Evolutionary conservation across 2,113 vertebrate genomes (phyloP).

Genomic region (Brachyistius frenatus): DNA sequence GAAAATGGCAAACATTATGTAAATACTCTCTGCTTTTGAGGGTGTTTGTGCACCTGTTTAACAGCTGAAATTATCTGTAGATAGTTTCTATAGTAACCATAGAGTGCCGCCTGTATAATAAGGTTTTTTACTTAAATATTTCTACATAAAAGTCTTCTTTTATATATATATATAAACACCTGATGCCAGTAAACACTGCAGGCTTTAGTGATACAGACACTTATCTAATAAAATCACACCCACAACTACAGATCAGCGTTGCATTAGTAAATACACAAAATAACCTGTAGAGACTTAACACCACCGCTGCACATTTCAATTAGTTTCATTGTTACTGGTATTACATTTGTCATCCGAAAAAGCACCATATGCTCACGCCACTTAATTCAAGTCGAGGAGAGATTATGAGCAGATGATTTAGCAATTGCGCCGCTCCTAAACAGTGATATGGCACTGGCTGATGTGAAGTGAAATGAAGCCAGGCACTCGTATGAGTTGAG

Average conservation of each 20-base stretch:
- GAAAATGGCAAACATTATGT: conserved; percentile 2
- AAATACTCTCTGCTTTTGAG: conserved; percentile 5
- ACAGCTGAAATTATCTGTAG: conserved; percentile 18
- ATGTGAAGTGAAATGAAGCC: conserved; percentile 65
- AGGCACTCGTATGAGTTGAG: conserved; percentile 50
- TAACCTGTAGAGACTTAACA: conserved; percentile 37
- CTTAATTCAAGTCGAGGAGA: conserved; percentile 59
- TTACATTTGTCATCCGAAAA: conserved; percentile 63
- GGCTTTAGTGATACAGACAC: conserved; percentile 6
- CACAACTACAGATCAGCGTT: conserved; percentile 19
- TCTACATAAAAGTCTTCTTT: conserved; percentile 19
- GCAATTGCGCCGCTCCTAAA: conserved; percentile 46
- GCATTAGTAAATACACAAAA: conserved; percentile 57
- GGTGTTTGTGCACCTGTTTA: conserved; percentile 34
- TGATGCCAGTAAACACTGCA: conserved; percentile 9
- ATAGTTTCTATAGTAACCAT: conserved; percentile 21
- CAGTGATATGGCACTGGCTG: conserved; percentile 45
- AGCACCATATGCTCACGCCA: conserved; percentile 60
- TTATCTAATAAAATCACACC: conserved; percentile 33
- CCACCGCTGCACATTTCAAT: conserved; percentile 44
- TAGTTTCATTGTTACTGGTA: conserved; percentile 58
- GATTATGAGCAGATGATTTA: conserved; percentile 75
- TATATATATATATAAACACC: conserved; percentile 30
- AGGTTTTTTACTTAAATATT: background rate
- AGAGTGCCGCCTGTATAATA: background rate